Conservation (phyloP, 2,113 vertebrate species). For the Poecilia latipinna region DNA sequence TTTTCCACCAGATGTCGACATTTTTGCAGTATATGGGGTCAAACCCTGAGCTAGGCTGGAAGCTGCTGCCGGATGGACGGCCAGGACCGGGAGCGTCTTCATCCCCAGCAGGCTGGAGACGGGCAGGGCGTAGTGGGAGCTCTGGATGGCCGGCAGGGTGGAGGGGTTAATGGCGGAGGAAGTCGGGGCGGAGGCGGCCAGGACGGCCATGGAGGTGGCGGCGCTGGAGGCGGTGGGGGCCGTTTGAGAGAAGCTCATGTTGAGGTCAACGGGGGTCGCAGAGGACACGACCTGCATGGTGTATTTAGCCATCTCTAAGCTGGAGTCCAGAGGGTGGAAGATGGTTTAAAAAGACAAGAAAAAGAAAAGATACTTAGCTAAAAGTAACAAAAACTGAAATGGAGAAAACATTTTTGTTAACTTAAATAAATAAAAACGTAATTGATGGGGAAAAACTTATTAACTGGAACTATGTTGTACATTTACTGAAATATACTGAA, state of each 20-base stretch:
- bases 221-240: slow-evolving; percentile 85
- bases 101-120: slow-evolving; percentile 95
- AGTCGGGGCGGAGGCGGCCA: slow-evolving; percentile 83
- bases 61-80: slow-evolving; percentile 86
- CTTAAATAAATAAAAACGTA: too few relatives aligned
- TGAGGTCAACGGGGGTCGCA: slow-evolving; percentile 89
- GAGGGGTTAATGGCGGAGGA: slow-evolving; percentile 85
- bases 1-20: slow-evolving; percentile 84
- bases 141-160: slow-evolving; percentile 84
- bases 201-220: slow-evolving; percentile 88
- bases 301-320: slow-evolving; percentile 98
- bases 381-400: too few relatives aligned
- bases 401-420: too few relatives aligned
- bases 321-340: slow-evolving; percentile 71
- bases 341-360: slow-evolving; percentile 48
- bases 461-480: too few relatives aligned
- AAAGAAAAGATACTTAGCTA: slow-evolving; percentile 45
- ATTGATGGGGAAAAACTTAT: too few relatives aligned
- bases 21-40: slow-evolving; percentile 88
- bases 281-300: slow-evolving; percentile 92
- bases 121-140: slow-evolving; percentile 90
- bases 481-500: too few relatives aligned
- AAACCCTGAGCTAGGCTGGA: slow-evolving; percentile 85
- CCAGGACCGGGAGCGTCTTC: slow-evolving; percentile 90
- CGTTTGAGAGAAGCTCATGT: slow-evolving; percentile 91